phyloP scores from a whole-genome alignment of 2,113 vertebrate genomes.

The Dipodomys merriami region DNA sequence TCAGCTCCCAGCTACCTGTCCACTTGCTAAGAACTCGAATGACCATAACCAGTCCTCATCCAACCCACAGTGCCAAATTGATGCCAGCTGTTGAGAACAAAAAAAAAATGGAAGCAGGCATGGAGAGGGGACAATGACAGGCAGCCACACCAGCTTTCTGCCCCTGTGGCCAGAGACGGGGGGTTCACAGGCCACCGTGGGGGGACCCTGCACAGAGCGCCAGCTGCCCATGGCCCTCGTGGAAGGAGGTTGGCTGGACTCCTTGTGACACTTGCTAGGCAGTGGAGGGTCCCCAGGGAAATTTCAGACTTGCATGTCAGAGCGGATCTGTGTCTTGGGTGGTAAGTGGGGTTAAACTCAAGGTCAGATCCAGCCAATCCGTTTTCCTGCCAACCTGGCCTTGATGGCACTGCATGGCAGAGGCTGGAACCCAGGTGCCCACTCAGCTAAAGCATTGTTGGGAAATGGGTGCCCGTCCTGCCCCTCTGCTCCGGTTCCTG shows the following conservation, averaged over 20 bases:
- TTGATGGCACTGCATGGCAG: slow-evolving; percentile 15
- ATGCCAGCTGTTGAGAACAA: background rate
- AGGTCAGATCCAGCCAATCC: slow-evolving; percentile 80
- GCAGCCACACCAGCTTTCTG: background rate
- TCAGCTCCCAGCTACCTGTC: background rate
- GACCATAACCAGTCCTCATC: background rate
- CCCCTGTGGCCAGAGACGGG: background rate
- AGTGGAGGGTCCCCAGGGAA: slow-evolving; percentile 35
- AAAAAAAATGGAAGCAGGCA: background rate
- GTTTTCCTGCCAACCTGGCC: slow-evolving; percentile 25
- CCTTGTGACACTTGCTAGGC: slow-evolving; percentile 56
- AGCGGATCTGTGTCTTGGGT: slow-evolving; percentile 79
- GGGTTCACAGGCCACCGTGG: background rate
- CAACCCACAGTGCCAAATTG: background rate
- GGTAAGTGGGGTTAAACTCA: slow-evolving; percentile 88
- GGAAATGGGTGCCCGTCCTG: background rate
- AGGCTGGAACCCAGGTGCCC: slow-evolving; percentile 44
- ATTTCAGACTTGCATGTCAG: slow-evolving; percentile 80
- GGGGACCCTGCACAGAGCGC: background rate
- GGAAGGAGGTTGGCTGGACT: slow-evolving; percentile 30
- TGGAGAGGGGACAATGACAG: background rate
- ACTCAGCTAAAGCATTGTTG: background rate
- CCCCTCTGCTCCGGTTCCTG: background rate
- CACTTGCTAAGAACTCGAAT: background rate
- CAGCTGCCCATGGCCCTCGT: slow-evolving; percentile 39